phyloP scores from a whole-genome alignment of 2,797 vertebrate species.

The Bradypus variegatus region DNA sequence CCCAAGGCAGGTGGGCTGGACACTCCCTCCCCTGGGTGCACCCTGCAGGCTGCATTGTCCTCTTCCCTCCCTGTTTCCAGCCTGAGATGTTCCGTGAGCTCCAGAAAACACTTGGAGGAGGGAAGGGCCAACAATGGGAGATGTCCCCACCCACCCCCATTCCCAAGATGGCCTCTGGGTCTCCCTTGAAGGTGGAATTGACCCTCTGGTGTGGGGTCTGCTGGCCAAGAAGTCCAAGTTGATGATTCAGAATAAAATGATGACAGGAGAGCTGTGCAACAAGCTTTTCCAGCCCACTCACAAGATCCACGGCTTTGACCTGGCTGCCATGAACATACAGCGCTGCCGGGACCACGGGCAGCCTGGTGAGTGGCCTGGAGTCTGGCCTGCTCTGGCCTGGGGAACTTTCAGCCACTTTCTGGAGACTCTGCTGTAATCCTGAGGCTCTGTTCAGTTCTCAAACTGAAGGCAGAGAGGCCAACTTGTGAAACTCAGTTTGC shows the following conservation, averaged over 20 bases:
- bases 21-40: neutral
- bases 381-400: neutral
- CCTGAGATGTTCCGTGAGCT: neutral
- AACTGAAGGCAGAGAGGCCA: neutral
- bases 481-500: neutral
- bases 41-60: neutral
- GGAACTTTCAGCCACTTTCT: neutral
- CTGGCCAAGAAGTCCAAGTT: constrained; percentile 76
- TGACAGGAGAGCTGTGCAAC: constrained; percentile 82
- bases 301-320: constrained; percentile 75
- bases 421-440: neutral
- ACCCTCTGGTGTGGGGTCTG: constrained; percentile 83
- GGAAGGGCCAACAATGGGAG: neutral
- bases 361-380: constrained; percentile 74
- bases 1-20: neutral
- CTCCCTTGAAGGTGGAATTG: constrained; percentile 81
- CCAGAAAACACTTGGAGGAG: neutral
- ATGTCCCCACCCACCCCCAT: neutral
- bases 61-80: neutral
- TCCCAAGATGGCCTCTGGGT: neutral
- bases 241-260: constrained; percentile 73
- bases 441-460: neutral
- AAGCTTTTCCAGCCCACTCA: constrained; percentile 80
- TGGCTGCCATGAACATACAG: constrained; percentile 86
- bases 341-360: constrained; percentile 84